phyloP scores from a whole-genome alignment of 2,888 invertebrate species.

The Hesperia comma region DNA sequence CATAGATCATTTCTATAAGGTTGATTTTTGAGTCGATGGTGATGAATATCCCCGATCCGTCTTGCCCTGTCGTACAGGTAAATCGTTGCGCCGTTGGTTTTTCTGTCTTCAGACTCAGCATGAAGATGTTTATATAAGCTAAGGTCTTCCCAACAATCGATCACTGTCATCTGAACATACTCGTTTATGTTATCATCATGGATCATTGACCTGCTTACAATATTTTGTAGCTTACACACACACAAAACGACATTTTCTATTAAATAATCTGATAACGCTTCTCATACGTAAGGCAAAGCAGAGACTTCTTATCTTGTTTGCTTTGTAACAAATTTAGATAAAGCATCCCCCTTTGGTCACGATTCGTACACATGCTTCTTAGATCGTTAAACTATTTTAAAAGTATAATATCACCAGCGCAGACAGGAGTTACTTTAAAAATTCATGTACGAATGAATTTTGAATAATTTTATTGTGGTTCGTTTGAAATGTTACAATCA shows the following conservation, averaged over 20 bases:
- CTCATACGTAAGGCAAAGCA: slow-evolving; percentile 53
- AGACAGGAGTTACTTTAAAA: slow-evolving; percentile 1
- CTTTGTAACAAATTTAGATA: slow-evolving; percentile 56
- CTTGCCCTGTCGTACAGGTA: slow-evolving; percentile 64
- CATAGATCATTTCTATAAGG: slow-evolving; percentile 28
- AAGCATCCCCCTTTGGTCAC: slow-evolving; percentile 41
- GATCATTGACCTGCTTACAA: slow-evolving; percentile 74
- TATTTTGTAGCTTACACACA: slow-evolving; percentile 65
- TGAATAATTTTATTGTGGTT: background rate
- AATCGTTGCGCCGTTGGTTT: slow-evolving; percentile 60
- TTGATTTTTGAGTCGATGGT: slow-evolving; percentile 34
- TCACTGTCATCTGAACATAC: slow-evolving; percentile 73
- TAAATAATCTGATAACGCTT: slow-evolving; percentile 64
- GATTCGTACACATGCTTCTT: slow-evolving; percentile 36
- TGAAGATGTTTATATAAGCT: slow-evolving; percentile 73
- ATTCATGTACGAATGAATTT: background rate
- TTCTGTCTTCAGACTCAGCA: slow-evolving; percentile 55
- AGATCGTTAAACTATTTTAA: slow-evolving; percentile 22
- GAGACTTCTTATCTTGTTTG: slow-evolving; percentile 67
- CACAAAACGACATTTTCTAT: slow-evolving; percentile 55
- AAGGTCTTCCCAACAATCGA: slow-evolving; percentile 75
- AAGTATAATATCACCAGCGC: slow-evolving; percentile 20
- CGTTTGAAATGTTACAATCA: background rate
- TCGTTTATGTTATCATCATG: slow-evolving; percentile 66
- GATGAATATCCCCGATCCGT: slow-evolving; percentile 53